Evolutionary conservation across 2,888 invertebrate genomes (phyloP).

Genomic region (Diabrotica balteata): DNA sequence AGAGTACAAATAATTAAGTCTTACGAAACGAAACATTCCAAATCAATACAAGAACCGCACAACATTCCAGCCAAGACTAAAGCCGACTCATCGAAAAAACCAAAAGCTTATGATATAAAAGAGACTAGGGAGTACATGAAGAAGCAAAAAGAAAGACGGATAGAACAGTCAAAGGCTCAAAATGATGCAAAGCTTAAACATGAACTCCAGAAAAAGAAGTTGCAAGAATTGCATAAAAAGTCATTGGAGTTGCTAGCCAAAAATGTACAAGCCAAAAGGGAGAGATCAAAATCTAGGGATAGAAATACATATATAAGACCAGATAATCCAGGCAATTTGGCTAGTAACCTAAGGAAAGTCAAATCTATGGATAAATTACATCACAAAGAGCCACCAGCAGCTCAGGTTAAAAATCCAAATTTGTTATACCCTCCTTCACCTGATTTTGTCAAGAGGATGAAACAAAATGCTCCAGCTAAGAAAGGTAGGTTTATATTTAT

Average conservation of each 20-base stretch:
- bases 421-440: constrained; percentile 36
- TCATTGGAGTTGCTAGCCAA: constrained; percentile 59
- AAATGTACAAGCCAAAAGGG: constrained; percentile 55
- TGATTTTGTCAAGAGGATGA: not conserved
- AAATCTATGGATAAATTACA: constrained; percentile 12
- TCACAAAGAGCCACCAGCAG: not conserved
- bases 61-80: constrained; percentile 22
- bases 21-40: constrained; percentile 40
- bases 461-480: not conserved
- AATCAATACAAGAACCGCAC: constrained; percentile 18
- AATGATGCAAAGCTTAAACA: constrained; percentile 41
- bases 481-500: not conserved
- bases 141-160: constrained; percentile 63
- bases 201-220: constrained; percentile 60
- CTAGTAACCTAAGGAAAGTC: constrained; percentile 8
- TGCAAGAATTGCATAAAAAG: constrained; percentile 60
- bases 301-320: constrained; percentile 32
- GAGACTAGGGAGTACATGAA: constrained; percentile 65
- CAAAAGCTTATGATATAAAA: constrained; percentile 61
- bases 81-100: constrained; percentile 39
- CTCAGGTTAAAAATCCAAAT: constrained; percentile 30
- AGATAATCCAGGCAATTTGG: constrained; percentile 11
- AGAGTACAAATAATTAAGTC: constrained; percentile 43
- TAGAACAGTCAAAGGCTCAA: constrained; percentile 55
- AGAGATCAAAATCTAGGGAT: constrained; percentile 49